phyloP scores from a whole-genome alignment of 2,888 invertebrate species.

The Harpalus rufipes region DNA sequence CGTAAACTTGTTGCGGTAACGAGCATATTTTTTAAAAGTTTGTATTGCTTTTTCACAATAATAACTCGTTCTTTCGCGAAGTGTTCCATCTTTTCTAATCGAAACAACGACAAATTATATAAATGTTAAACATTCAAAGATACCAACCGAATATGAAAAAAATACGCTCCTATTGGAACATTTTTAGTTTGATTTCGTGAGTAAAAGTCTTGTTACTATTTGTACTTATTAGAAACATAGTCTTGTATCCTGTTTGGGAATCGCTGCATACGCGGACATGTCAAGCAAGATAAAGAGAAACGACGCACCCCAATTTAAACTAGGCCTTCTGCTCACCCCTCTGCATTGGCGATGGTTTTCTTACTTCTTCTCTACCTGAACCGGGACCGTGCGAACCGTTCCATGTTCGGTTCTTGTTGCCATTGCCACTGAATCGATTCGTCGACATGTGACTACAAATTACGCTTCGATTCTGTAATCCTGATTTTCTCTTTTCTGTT shows the following conservation, averaged over 20 bases:
- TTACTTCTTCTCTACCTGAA: conserved; percentile 54
- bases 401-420: background rate
- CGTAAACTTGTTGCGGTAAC: too few relatives aligned
- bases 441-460: conserved; percentile 60
- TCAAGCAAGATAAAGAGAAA: conserved; percentile 62
- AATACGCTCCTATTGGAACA: too few relatives aligned
- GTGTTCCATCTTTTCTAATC: too few relatives aligned
- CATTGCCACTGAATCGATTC: conserved; percentile 46
- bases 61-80: too few relatives aligned
- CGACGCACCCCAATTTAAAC: conserved; percentile 66
- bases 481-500: conserved; percentile 55
- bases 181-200: background rate
- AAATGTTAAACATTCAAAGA: too few relatives aligned
- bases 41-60: too few relatives aligned
- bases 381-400: conserved; percentile 55
- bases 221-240: background rate
- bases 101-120: too few relatives aligned
- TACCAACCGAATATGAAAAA: too few relatives aligned
- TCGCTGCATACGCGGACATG: conserved; percentile 32
- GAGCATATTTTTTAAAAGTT: too few relatives aligned
- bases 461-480: conserved; percentile 62
- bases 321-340: conserved; percentile 64
- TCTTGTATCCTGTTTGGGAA: conserved; percentile 15
- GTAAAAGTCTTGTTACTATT: background rate
- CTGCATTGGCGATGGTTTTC: conserved; percentile 47